phyloP scores from a whole-genome alignment of 2,113 vertebrate genomes.

The Eptesicus fuscus region DNA sequence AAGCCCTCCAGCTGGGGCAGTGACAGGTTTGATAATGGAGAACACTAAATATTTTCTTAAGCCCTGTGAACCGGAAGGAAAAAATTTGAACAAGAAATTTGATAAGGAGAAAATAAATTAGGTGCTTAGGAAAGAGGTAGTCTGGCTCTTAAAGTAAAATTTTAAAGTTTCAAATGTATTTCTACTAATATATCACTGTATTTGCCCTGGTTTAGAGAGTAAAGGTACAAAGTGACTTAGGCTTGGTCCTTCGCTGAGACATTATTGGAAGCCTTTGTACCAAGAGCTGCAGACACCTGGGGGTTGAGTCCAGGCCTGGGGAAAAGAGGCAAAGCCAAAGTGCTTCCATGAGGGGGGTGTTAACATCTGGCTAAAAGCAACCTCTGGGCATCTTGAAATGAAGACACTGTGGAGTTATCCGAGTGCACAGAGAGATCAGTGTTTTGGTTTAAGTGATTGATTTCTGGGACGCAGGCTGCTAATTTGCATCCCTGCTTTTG shows the following conservation, averaged over 20 bases:
- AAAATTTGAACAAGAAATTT: neutral
- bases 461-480: neutral
- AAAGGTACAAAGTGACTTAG: neutral
- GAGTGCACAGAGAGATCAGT: neutral
- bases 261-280: neutral
- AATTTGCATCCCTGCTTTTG: neutral
- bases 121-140: neutral
- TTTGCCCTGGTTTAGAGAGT: slow-evolving; percentile 32
- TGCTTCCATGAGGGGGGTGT: neutral
- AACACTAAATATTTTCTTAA: neutral
- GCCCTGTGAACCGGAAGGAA: neutral
- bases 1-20: neutral
- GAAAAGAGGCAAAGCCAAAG: neutral
- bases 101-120: neutral
- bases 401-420: neutral
- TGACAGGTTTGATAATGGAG: neutral
- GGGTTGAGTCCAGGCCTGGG: neutral
- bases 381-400: neutral
- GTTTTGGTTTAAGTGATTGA: neutral
- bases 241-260: neutral
- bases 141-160: neutral
- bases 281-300: neutral
- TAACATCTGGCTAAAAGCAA: neutral
- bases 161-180: neutral
- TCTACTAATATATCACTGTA: neutral